Conservation (phyloP, 2,797 vertebrate species). For the Pangasius krempfi region DNA sequence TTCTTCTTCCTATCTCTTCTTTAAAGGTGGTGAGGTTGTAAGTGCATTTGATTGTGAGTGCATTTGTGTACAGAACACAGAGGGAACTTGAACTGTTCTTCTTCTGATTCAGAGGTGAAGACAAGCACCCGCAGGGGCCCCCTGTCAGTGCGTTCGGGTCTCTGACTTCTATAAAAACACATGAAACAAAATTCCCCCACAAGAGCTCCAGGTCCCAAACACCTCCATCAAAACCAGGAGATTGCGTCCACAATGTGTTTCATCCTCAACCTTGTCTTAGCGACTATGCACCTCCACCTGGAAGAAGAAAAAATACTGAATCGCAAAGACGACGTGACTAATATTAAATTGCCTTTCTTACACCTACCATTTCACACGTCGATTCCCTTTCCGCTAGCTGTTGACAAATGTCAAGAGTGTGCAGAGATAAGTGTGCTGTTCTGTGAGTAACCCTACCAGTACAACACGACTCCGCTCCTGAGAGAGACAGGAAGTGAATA, state of each 20-base stretch:
- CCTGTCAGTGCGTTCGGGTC: slow-evolving; percentile 95
- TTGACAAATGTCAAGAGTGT: slow-evolving; percentile 77
- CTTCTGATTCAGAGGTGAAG: slow-evolving; percentile 99
- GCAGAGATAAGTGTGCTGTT: slow-evolving; percentile 64
- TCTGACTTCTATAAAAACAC: slow-evolving; percentile 90
- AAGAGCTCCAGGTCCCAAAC: slow-evolving; percentile 91
- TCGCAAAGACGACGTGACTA: slow-evolving; percentile 51
- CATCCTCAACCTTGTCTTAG: slow-evolving; percentile 69
- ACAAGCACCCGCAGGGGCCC: slow-evolving; percentile 97
- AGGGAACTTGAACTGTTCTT: slow-evolving; percentile 98
- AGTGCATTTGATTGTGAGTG: slow-evolving; percentile 52
- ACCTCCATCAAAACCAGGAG: slow-evolving; percentile 96
- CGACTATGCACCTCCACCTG: slow-evolving; percentile 11
- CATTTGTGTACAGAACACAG: slow-evolving; percentile 88
- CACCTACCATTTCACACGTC: slow-evolving; percentile 72
- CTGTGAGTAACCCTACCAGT: slow-evolving; percentile 42
- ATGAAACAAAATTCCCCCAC: slow-evolving; percentile 94
- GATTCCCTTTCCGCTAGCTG: slow-evolving; percentile 67
- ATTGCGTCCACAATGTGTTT: slow-evolving; percentile 86
- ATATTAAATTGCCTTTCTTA: slow-evolving; percentile 68
- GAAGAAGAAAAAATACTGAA: slow-evolving; percentile 38
- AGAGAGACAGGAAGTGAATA: slow-evolving; percentile 45
- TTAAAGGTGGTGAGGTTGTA: slow-evolving; percentile 63
- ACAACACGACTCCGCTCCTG: slow-evolving; percentile 43
- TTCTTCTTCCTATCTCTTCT: slow-evolving; percentile 44